Conservation (phyloP, 2,888 invertebrate species). For the Deroplatys truncata region DNA sequence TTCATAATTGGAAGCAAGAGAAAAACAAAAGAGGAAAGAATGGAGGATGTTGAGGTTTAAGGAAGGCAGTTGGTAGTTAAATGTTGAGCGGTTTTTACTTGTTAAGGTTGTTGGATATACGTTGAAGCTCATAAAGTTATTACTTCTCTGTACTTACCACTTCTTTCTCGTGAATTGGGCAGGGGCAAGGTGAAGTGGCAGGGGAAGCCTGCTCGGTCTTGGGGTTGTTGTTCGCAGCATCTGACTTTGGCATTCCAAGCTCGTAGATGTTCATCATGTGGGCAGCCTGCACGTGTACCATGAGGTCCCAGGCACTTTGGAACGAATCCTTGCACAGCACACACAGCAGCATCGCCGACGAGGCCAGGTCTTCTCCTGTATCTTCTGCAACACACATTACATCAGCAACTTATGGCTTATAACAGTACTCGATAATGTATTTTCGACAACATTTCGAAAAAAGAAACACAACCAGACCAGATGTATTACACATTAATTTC, state of each 20-base stretch:
- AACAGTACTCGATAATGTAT: too few species aligned
- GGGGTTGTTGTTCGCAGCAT: neutral
- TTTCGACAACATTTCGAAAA: too few species aligned
- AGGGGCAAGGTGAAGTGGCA: constrained; percentile 7
- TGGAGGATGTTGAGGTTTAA: too few species aligned
- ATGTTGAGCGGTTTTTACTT: too few species aligned
- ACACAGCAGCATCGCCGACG: constrained; percentile 54
- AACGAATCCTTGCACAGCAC: constrained; percentile 64
- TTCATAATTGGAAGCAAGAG: too few species aligned
- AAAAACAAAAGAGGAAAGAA: too few species aligned
- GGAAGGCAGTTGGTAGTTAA: too few species aligned
- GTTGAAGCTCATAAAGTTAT: too few species aligned
- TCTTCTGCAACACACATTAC: constrained; percentile 21
- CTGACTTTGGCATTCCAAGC: constrained; percentile 44
- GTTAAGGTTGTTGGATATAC: too few species aligned
- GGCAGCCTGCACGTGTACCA: constrained; percentile 64
- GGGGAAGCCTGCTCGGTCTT: constrained; percentile 10
- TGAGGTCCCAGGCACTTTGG: constrained; percentile 62
- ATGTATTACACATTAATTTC: too few species aligned
- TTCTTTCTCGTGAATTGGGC: constrained; percentile 22
- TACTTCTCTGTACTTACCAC: constrained; percentile 9
- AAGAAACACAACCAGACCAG: too few species aligned
- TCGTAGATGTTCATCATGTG: constrained; percentile 66
- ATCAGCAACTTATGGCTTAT: too few species aligned
- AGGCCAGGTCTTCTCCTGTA: constrained; percentile 30